Conservation (phyloP, 1,140 invertebrate genomes). For the Babylonia areolata region DNA sequence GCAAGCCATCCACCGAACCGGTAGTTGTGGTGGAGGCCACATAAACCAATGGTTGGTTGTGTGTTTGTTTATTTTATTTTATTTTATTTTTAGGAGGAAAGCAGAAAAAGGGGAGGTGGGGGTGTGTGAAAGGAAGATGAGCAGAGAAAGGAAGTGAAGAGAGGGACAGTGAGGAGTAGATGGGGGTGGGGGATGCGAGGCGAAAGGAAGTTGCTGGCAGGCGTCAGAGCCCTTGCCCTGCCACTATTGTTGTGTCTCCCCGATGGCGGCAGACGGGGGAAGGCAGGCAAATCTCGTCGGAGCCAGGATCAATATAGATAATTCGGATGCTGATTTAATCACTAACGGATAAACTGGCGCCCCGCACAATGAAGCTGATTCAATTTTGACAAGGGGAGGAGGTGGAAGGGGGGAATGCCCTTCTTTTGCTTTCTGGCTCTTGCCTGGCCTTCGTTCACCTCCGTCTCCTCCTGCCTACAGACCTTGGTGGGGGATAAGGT, state of each 20-base stretch:
- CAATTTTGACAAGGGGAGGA: neutral
- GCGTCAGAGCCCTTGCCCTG: neutral
- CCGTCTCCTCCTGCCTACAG: neutral
- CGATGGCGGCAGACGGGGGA: constrained; percentile 9
- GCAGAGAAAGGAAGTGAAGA: neutral
- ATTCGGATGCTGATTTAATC: constrained; percentile 38
- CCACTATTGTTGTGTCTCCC: constrained; percentile 25
- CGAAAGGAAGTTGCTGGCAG: neutral
- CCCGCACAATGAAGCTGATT: constrained; percentile 17
- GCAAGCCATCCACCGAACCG: too few species aligned
- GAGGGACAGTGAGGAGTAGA: neutral
- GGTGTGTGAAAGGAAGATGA: neutral
- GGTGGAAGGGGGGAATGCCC: neutral
- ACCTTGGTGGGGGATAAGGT: too few species aligned
- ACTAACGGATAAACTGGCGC: constrained; percentile 24
- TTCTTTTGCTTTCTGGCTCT: too few species aligned
- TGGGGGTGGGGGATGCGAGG: neutral
- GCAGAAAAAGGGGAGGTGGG: neutral
- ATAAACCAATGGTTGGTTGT: too few species aligned
- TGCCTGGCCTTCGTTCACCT: neutral
- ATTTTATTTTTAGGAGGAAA: too few species aligned
- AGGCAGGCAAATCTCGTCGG: constrained; percentile 22
- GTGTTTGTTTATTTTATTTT: too few species aligned
- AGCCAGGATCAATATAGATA: constrained; percentile 38
- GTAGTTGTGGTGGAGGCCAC: too few species aligned